Percentiles rank a stretch among this genome's conserved stretches.
Evolutionary conservation across 1,140 invertebrate genomes (phyloP).

Genomic region (Saccostrea echinata): DNA sequence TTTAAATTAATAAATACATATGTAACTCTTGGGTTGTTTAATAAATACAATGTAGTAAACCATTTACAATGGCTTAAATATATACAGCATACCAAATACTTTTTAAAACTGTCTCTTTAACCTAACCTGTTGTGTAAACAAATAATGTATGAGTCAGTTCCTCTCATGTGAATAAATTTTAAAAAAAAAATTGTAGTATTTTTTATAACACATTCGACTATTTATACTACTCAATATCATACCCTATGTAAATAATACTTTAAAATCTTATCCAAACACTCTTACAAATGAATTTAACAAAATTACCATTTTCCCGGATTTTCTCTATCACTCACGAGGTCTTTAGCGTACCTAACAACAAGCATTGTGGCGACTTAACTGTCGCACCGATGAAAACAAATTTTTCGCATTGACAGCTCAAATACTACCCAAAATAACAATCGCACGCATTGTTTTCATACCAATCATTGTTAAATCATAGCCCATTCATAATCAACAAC

Average conservation of each 20-base stretch:
- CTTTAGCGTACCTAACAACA: slow-evolving; percentile 40
- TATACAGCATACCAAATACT: neutral
- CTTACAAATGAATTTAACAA: too few relatives aligned
- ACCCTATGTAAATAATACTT: too few relatives aligned
- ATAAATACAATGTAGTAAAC: neutral
- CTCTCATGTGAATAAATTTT: neutral
- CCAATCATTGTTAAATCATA: slow-evolving; percentile 6
- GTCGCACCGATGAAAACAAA: neutral
- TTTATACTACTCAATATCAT: too few relatives aligned
- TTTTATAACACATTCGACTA: too few relatives aligned
- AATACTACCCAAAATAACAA: neutral
- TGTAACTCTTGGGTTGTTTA: neutral
- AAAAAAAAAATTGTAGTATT: too few relatives aligned
- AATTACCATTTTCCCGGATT: slow-evolving; percentile 14
- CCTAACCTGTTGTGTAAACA: slow-evolving; percentile 33
- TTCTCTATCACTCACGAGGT: neutral
- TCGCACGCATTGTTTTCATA: slow-evolving; percentile 22
- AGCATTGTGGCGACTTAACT: neutral
- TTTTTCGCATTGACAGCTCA: neutral
- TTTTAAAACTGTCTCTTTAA: neutral
- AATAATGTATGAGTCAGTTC: neutral
- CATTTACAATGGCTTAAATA: neutral
- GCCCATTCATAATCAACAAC: slow-evolving; percentile 3
- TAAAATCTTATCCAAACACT: too few relatives aligned
- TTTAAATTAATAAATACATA: neutral